These are phyloP conservation scores for Climacteris rufus DNA, from an alignment of 2,113 vertebrate species.

Conservation along the genomic window DNA sequence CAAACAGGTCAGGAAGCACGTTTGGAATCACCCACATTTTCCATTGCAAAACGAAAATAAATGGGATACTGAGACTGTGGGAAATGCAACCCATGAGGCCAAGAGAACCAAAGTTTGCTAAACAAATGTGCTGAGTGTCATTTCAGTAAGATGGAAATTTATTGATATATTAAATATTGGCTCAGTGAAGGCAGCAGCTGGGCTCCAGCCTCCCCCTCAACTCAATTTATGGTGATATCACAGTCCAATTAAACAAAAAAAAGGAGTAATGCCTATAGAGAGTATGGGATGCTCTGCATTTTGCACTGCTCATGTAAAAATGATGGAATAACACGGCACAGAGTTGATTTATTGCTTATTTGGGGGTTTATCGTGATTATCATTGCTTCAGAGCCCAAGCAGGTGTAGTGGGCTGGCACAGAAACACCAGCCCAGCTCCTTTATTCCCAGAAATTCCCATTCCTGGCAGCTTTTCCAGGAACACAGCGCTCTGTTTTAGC, in stretches of 20 bases:
- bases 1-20: not conserved
- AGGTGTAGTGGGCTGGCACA: rapidly evolving
- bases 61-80: not conserved
- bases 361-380: not conserved
- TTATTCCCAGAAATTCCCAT: not conserved
- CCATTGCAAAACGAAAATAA: not conserved
- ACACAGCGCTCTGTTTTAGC: not conserved
- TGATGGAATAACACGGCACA: rapidly evolving
- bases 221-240: not conserved
- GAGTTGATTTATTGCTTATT: not conserved
- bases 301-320: not conserved
- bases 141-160: not conserved
- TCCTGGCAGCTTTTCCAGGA: not conserved
- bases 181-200: not conserved
- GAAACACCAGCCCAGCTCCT: not conserved
- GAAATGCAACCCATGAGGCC: not conserved
- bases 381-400: not conserved
- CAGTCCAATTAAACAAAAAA: not conserved
- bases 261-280: too few relatives aligned
- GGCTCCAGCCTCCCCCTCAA: not conserved
- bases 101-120: not conserved
- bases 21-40: not conserved
- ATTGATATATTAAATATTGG: not conserved
- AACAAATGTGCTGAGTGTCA: not conserved
- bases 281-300: too few relatives aligned